Base-by-base conservation (phyloP, 2,113 vertebrate genomes). In the Perca fluviatilis region DNA sequence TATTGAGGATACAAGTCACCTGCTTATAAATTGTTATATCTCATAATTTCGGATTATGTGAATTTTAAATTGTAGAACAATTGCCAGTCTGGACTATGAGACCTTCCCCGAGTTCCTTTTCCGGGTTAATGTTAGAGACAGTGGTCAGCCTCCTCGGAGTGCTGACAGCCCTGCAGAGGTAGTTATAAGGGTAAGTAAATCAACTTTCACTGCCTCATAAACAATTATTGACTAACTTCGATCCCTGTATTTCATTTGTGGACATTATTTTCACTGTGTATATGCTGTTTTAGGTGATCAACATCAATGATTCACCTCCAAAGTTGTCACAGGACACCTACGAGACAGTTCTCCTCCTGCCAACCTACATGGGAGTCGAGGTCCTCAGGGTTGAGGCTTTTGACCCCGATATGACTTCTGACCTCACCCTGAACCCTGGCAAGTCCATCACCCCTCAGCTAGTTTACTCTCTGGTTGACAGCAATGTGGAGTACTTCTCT, bases 271-370 rank as follows among this genome's bases (percentile, higher is more conserved):
- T 65, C 14, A 49, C 15, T 71, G 5, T 66, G 12, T 27, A 11
- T 67, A 8, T 50, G 33, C 21, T 56, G 18, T 67, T 11, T 49
- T 68, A 95, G 94, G 96, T 99, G 65, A 95, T 95, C 36, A 98
- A 99, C 90, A 95, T 98, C 89, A 99, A 99, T 54, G 98, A 99
- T 88, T 98, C 97, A 19, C 97, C 98, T 3, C 98, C 98, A 19
- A 95, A 95, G 77, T 98, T 99, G 87, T 97, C 94, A 21, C 97
- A 98, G 89, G 95, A 97, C 0, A 94, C 95, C 7, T 99, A 99
- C 83, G 97, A 99, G 78, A 91, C 97, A 0, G 84, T 97, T 50
- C 92, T 99, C 73, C 96, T 99, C 16, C 93, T 99, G 58, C 98
- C 98, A 15, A 99, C 98, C 0, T 99, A 98, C 1, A 13, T 91